Conservation (phyloP, 2,888 invertebrate genomes). For the Eilema griseolum region DNA sequence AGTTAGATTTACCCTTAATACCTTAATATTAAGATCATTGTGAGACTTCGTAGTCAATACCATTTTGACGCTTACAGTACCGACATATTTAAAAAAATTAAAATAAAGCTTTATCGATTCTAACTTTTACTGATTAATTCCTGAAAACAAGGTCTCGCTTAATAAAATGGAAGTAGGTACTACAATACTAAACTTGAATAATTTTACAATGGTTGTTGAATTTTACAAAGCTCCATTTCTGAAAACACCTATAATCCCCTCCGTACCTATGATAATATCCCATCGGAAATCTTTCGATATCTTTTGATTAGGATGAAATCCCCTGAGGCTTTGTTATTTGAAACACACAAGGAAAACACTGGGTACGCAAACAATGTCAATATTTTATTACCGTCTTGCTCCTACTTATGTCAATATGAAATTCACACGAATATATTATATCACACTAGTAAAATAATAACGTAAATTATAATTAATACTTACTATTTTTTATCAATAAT, state of each 20-base stretch:
- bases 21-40: too few species aligned
- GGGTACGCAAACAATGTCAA: conserved; percentile 37
- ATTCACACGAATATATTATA: conserved; percentile 29
- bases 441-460: neutral
- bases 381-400: conserved; percentile 36
- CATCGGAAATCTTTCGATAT: conserved; percentile 62
- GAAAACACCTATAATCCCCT: conserved; percentile 53
- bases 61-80: too few species aligned
- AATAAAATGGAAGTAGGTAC: neutral
- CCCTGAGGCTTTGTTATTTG: conserved; percentile 57
- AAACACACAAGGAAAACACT: conserved; percentile 41
- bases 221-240: conserved; percentile 27
- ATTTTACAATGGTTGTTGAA: conserved; percentile 8
- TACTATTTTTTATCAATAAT: too few species aligned
- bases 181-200: neutral
- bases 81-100: too few species aligned
- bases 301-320: conserved; percentile 56
- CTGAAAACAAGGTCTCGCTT: neutral
- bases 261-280: conserved; percentile 49
- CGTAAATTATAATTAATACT: neutral
- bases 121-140: too few species aligned
- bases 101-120: too few species aligned
- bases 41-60: too few species aligned
- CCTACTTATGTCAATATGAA: conserved; percentile 30
- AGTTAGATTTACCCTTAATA: too few species aligned